Evolutionary conservation across 2,888 invertebrate species (phyloP).

Genomic region (Gryllus longicercus): DNA sequence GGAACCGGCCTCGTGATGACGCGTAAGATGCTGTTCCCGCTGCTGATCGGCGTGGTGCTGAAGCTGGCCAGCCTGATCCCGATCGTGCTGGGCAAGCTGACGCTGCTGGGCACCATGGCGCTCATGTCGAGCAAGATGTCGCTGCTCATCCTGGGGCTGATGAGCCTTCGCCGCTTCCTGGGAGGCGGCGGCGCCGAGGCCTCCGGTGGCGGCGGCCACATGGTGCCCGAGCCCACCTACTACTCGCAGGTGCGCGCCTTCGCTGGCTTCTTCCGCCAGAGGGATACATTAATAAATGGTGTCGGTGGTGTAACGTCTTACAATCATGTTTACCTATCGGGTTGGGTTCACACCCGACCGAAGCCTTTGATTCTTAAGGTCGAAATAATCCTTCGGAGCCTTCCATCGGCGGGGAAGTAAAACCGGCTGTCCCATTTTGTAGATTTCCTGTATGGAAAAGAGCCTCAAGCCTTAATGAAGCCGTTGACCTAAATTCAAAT

Average conservation of each 20-base stretch:
- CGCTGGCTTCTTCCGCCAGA: too few relatives aligned
- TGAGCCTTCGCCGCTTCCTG: slow-evolving; percentile 41
- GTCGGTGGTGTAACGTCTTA: too few relatives aligned
- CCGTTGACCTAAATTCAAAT: too few relatives aligned
- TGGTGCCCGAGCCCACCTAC: background rate
- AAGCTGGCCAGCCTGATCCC: slow-evolving; percentile 44
- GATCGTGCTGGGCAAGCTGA: slow-evolving; percentile 43
- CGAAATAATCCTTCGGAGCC: too few relatives aligned
- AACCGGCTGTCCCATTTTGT: too few relatives aligned
- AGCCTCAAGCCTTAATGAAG: too few relatives aligned
- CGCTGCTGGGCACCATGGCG: slow-evolving; percentile 43
- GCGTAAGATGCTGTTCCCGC: slow-evolving; percentile 41
- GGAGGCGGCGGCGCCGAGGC: background rate
- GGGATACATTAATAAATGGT: background rate
- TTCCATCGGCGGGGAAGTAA: too few relatives aligned
- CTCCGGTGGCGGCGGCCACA: background rate
- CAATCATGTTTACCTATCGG: too few relatives aligned
- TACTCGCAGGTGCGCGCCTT: background rate
- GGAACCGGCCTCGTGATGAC: background rate
- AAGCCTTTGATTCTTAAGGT: too few relatives aligned
- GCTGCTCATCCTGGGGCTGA: slow-evolving; percentile 41
- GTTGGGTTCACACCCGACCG: too few relatives aligned
- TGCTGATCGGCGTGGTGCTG: slow-evolving; percentile 43
- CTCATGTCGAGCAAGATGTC: slow-evolving; percentile 44
- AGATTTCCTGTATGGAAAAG: too few relatives aligned